Conservation (phyloP, 2,797 vertebrate species). For the Sebastes variabilis region DNA sequence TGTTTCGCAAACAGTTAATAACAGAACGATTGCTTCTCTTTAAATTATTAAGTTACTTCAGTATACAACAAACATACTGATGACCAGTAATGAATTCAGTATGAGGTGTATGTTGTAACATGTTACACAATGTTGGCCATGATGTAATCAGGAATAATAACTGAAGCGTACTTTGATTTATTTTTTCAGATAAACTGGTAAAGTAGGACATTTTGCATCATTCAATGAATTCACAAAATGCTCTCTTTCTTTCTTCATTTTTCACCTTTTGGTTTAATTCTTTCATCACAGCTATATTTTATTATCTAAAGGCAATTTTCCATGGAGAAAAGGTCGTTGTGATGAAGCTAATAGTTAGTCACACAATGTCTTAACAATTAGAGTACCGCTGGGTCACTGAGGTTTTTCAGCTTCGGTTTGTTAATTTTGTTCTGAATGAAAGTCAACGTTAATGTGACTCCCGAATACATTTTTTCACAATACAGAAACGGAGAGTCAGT, state of each 20-base stretch:
- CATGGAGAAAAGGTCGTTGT: slow-evolving; percentile 37
- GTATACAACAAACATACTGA: background rate
- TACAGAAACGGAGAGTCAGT: background rate
- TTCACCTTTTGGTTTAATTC: background rate
- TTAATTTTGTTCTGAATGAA: slow-evolving; percentile 36
- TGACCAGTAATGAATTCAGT: background rate
- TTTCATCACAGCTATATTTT: slow-evolving; percentile 28
- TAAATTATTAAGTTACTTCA: background rate
- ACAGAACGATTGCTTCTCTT: background rate
- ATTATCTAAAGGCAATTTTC: slow-evolving; percentile 43
- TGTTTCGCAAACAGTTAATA: background rate
- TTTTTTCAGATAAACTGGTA: background rate
- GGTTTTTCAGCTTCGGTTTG: slow-evolving; percentile 8
- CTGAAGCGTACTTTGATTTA: background rate
- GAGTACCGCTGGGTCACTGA: slow-evolving; percentile 8
- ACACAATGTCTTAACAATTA: slow-evolving; percentile 49
- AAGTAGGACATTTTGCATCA: slow-evolving; percentile 12
- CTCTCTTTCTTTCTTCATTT: background rate
- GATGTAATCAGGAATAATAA: slow-evolving; percentile 13
- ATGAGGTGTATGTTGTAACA: background rate
- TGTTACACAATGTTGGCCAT: background rate
- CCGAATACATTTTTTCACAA: slow-evolving; percentile 13
- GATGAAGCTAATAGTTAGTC: slow-evolving; percentile 53
- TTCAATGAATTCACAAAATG: slow-evolving; percentile 15
- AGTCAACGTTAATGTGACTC: slow-evolving; percentile 1